phyloP scores from a whole-genome alignment of 2,797 vertebrate genomes.

The Pangasius mekongensis region DNA sequence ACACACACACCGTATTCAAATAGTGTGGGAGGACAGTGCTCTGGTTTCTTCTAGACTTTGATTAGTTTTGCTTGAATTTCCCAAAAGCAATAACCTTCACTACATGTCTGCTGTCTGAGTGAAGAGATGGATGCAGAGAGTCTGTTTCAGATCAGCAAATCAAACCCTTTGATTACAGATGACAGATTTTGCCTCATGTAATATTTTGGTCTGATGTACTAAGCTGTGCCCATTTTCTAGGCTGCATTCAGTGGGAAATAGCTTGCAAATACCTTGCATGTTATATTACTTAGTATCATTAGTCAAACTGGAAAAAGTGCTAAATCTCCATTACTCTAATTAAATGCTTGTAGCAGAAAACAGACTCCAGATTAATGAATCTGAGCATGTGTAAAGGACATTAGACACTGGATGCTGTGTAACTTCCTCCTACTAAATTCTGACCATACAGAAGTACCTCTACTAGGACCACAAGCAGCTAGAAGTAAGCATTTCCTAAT shows the following conservation, averaged over 20 bases:
- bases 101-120: not conserved
- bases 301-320: not conserved
- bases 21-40: not conserved
- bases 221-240: not conserved
- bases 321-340: not conserved
- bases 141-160: not conserved
- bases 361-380: not conserved
- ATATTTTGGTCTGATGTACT: not conserved
- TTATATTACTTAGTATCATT: not conserved
- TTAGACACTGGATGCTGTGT: not conserved
- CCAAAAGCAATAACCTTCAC: conserved; percentile 14
- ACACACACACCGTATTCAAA: not conserved
- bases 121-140: not conserved
- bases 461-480: not conserved
- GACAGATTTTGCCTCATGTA: not conserved
- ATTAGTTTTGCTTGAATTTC: conserved; percentile 4
- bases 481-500: not conserved
- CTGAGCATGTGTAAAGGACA: not conserved
- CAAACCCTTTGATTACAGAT: not conserved
- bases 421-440: not conserved
- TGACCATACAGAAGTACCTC: not conserved
- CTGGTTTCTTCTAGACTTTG: conserved; percentile 1
- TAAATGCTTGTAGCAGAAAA: not conserved
- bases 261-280: not conserved
- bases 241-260: not conserved